Base-by-base conservation (phyloP, 2,888 invertebrate species). In the Camponotus fellah region DNA sequence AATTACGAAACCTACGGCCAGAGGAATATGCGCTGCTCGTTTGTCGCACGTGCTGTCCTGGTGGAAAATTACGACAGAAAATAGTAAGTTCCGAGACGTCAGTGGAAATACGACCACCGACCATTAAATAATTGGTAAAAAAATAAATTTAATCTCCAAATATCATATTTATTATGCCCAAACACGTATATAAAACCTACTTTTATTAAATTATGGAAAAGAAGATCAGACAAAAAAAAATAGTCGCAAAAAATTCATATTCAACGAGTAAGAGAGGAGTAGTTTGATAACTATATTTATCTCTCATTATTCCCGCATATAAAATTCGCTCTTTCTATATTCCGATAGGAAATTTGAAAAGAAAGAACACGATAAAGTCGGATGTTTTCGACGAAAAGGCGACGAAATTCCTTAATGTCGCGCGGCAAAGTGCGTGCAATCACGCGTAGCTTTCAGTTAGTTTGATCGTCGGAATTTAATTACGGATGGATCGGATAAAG, bases 401-500 rank as follows among this genome's bases (percentile, higher is more conserved):
- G 66, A 69, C 68, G 65, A 82, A 85, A 86, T 85, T 85, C 83
- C 83, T 69, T 82, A 53, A 46, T 80, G 82, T 66, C 62, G 65
- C 53, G 37, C 69, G 62, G 49, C 69, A 69, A 64, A 82, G 79
- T 77, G 84, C 84, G 76, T 82, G 76, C 87, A 82, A 86, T 87
- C 82, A 84, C 86, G 86, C 84, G 84, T 84, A 58, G 53, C 80
- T 76, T 75, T 71, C 77, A 58, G 65, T 66, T 64, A 76, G 74
- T 83, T 85, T 83, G 86, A 85, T 83, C 81, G 58, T 3, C 60
- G 87, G 86, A 87, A 87, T 87, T 87, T 87, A 87, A 87, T 87
- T 87, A 85, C 80, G 58, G 62, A 49, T 62, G 66, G 71, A 71
- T 34, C 64, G 64, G 79, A 81, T 66, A 83, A 87, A 87, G 82